Evolutionary conservation across 2,113 vertebrate genomes (phyloP).

Genomic region (Hydrochoerus hydrochaeris): DNA sequence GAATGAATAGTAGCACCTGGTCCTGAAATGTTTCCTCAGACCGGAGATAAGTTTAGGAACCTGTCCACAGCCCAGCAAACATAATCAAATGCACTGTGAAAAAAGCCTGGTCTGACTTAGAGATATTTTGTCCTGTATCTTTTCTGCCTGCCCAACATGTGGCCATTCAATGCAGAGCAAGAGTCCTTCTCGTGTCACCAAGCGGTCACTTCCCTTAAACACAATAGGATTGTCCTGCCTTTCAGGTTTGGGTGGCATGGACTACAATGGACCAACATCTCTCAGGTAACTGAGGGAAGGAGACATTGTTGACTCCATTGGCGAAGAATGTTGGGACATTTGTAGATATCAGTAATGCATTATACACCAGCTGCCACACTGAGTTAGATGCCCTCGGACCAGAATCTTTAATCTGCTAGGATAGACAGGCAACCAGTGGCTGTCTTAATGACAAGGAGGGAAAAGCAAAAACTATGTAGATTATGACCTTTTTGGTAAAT

Average conservation of each 20-base stretch:
- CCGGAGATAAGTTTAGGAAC: background rate
- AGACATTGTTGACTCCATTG: background rate
- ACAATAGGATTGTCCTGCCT: background rate
- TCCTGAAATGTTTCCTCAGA: background rate
- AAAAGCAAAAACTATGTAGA: background rate
- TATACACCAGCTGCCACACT: background rate
- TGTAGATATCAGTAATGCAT: background rate
- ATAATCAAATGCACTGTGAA: background rate
- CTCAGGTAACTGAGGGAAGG: background rate
- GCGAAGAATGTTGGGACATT: background rate
- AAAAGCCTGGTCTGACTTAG: background rate
- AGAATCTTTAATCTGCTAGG: background rate
- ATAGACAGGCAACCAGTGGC: background rate
- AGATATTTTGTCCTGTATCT: background rate
- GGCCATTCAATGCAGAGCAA: background rate
- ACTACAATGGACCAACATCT: background rate
- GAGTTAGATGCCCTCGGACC: background rate
- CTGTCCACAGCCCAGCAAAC: background rate
- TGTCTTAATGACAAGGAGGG: background rate
- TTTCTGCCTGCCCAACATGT: constrained; percentile 47
- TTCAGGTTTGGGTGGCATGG: background rate
- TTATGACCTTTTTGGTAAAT: constrained; percentile 1
- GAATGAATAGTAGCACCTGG: background rate
- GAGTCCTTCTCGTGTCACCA: constrained; percentile 28
- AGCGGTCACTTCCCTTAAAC: constrained; percentile 7